Base-by-base conservation (phyloP, 2,113 vertebrate genomes). In the Epinephelus moara region DNA sequence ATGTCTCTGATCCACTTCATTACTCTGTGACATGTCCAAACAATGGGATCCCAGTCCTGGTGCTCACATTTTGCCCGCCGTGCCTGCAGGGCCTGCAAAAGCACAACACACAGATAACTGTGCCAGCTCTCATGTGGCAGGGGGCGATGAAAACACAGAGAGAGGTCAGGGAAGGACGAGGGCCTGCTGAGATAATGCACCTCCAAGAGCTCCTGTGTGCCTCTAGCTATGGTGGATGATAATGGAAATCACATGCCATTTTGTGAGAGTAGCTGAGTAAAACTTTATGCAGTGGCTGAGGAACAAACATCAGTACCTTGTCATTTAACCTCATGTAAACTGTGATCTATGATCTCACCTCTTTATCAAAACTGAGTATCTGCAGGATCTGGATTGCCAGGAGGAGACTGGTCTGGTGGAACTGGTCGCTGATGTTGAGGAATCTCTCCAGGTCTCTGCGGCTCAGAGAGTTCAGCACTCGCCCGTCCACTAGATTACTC, bases 1-100 rank as follows among this genome's bases (percentile, higher is more conserved):
- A 97, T 96, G 63, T 97, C 96, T 45, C 94, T 93, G 84, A 97
- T 93, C 97, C 97, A 97, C 80, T 96, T 97, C 88, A 96, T 96
- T 76, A 97, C 96, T 60, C 97, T 84, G 85, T 96, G 96, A 91
- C 95, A 96, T 70, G 96, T 97, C 97, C 97, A 97, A 79, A 97
- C 96, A 78, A 97, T 86, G 0, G 95, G 95, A 81, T 97, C 96
- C 4, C 71, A 55, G 88, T 96, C 93, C 85, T 95, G 95, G 1
- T 94, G 94, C 89, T 97, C 96, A 7, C 96, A 97, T 70, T 95
- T 96, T 61, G 93, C 88, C 42, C 95, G 93, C 30, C 96, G 93
- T 18, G 93, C 89, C 91, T 96, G 96, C 81, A 97, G 93, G 47
- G 87, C 90, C 97, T 97, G 84, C 3, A 17, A 86, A 80, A 82